Evolutionary conservation across 2,888 invertebrate species (phyloP).

Genomic region (Venustoraphidia nigricollis): DNA sequence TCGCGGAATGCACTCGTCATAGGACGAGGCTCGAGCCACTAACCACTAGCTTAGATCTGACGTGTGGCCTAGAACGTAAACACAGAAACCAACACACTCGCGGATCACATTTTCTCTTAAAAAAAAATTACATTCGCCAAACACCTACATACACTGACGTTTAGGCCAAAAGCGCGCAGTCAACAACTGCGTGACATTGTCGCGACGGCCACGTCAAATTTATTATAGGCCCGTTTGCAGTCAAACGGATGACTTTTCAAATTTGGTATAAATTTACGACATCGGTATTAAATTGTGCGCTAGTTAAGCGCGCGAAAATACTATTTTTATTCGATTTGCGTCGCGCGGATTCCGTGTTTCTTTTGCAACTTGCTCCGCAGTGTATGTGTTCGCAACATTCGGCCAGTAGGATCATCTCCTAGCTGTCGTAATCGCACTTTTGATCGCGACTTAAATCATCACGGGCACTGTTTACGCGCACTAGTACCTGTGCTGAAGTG

Average conservation of each 20-base stretch:
- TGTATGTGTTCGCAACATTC: not conserved
- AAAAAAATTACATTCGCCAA: not conserved
- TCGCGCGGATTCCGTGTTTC: not conserved
- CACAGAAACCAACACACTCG: conserved; percentile 4
- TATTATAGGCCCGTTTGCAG: not conserved
- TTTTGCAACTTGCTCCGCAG: too few relatives aligned
- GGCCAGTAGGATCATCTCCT: not conserved
- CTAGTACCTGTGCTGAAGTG: conserved; percentile 74
- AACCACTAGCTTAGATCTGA: not conserved
- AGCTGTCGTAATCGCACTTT: not conserved
- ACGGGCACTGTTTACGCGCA: conserved; percentile 21
- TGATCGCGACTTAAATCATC: not conserved
- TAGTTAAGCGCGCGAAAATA: not conserved
- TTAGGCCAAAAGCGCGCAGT: not conserved
- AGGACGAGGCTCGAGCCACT: not conserved
- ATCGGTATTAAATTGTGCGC: not conserved
- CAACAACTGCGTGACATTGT: not conserved
- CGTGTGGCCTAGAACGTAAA: conserved; percentile 1
- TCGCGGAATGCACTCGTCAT: conserved; percentile 3
- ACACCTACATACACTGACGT: not conserved
- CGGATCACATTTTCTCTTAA: conserved; percentile 4
- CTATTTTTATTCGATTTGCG: not conserved
- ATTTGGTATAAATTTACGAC: not conserved
- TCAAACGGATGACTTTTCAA: not conserved
- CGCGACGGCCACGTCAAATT: conserved; percentile 6